Percentiles rank a stretch among this genome's conserved stretches.
phyloP scores from a whole-genome alignment of 2,113 vertebrate genomes.

The Addax nasomaculatus region DNA sequence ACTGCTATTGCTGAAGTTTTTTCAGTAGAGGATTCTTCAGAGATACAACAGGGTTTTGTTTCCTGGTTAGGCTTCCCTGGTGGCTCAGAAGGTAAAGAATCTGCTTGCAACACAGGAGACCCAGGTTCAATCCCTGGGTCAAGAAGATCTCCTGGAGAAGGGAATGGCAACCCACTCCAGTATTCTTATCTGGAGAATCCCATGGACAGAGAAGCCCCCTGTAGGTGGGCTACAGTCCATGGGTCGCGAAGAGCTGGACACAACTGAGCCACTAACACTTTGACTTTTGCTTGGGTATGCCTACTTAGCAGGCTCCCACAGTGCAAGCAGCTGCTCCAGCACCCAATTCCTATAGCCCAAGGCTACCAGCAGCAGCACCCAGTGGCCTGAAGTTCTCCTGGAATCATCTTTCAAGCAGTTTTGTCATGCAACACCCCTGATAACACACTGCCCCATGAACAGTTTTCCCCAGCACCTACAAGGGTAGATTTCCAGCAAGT shows the following conservation, averaged over 20 bases:
- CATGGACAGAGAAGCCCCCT: background rate
- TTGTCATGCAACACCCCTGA: background rate
- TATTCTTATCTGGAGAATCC: background rate
- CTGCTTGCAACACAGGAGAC: background rate
- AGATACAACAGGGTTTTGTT: background rate
- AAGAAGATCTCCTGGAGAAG: background rate
- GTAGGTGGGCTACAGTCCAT: background rate
- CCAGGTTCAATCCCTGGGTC: background rate
- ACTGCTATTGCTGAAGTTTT: background rate
- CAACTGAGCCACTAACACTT: background rate
- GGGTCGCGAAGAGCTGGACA: background rate
- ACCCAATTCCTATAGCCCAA: background rate
- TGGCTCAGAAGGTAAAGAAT: background rate
- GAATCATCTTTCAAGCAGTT: background rate
- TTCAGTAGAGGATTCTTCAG: background rate
- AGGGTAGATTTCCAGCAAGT: background rate
- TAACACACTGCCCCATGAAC: background rate
- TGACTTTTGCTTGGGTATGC: background rate
- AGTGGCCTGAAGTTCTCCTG: background rate
- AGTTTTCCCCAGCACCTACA: background rate
- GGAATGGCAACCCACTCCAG: background rate
- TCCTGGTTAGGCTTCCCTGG: background rate
- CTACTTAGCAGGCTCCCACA: background rate
- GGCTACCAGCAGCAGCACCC: background rate
- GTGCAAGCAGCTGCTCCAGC: background rate